These are phyloP conservation scores for Pagetopsis macropterus DNA, from an alignment of 2,797 vertebrate genomes.

Conservation along the genomic window DNA sequence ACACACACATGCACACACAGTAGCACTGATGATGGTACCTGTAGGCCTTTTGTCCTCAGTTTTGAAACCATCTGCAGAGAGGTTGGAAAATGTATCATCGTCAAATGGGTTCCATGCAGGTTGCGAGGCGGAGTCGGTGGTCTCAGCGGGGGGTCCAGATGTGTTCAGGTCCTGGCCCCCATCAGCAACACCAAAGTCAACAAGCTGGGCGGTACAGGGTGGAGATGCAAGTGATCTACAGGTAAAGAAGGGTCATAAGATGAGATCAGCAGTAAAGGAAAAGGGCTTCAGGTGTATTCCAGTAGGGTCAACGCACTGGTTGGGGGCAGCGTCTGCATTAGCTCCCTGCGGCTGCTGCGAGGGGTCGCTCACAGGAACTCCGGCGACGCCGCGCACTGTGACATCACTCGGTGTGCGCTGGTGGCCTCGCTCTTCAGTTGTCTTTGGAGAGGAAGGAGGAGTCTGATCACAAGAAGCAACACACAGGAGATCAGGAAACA, in stretches of 20 bases:
- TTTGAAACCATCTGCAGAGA: slow-evolving; percentile 91
- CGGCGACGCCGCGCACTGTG: slow-evolving; percentile 84
- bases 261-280: neutral
- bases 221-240: slow-evolving; percentile 88
- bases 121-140: slow-evolving; percentile 72
- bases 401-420: slow-evolving; percentile 89
- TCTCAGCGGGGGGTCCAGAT: slow-evolving; percentile 27
- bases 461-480: slow-evolving; percentile 75
- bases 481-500: neutral
- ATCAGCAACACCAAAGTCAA: slow-evolving; percentile 87
- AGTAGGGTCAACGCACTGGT: slow-evolving; percentile 82
- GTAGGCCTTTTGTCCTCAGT: slow-evolving; percentile 88
- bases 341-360: slow-evolving; percentile 89
- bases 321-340: slow-evolving; percentile 87
- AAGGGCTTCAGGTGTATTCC: neutral
- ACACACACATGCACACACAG: neutral
- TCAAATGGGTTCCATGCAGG: slow-evolving; percentile 97
- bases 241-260: neutral
- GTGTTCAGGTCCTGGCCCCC: slow-evolving; percentile 68
- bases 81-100: slow-evolving; percentile 93
- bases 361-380: slow-evolving; percentile 85
- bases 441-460: slow-evolving; percentile 91
- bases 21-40: slow-evolving; percentile 74
- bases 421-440: slow-evolving; percentile 86
- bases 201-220: slow-evolving; percentile 85